These are phyloP conservation scores for Eubucco bourcierii DNA, from an alignment of 2,113 vertebrate species.

Conservation along the genomic window DNA sequence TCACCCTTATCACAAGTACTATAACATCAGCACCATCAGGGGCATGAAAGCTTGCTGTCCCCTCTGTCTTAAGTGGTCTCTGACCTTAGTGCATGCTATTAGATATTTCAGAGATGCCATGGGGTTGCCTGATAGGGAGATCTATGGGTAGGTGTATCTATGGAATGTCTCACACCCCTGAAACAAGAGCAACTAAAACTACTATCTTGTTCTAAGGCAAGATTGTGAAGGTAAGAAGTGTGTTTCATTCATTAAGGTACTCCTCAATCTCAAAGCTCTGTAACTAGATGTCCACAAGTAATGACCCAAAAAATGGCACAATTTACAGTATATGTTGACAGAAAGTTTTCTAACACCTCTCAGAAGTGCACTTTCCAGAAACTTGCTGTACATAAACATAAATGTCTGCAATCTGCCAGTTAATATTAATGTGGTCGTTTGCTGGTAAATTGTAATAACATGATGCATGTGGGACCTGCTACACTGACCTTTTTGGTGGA, in stretches of 20 bases:
- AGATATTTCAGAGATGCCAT: not conserved
- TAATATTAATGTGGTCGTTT: conserved; percentile 79
- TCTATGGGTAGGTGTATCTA: not conserved
- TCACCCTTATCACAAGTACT: not conserved
- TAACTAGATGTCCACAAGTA: conserved; percentile 35
- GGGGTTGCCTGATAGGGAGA: not conserved
- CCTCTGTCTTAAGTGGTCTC: not conserved
- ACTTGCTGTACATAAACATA: conserved; percentile 75
- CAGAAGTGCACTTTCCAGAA: conserved; percentile 70
- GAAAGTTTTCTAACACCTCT: conserved; percentile 74
- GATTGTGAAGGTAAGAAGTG: not conserved
- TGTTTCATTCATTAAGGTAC: not conserved
- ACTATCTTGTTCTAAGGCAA: not conserved
- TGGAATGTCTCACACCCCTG: not conserved
- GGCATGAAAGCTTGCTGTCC: not conserved
- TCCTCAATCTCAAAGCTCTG: not conserved
- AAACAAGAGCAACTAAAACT: conserved; percentile 26
- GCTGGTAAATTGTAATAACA: conserved; percentile 74
- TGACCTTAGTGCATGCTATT: not conserved
- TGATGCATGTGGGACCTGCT: conserved; percentile 69
- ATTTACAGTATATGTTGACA: conserved; percentile 50
- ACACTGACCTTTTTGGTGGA: conserved; percentile 69
- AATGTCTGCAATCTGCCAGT: conserved; percentile 76
- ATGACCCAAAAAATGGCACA: conserved; percentile 47
- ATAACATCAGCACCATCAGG: not conserved